Base-by-base conservation (phyloP, 2,797 vertebrate genomes). In the Tenualosa thibaudeaui region DNA sequence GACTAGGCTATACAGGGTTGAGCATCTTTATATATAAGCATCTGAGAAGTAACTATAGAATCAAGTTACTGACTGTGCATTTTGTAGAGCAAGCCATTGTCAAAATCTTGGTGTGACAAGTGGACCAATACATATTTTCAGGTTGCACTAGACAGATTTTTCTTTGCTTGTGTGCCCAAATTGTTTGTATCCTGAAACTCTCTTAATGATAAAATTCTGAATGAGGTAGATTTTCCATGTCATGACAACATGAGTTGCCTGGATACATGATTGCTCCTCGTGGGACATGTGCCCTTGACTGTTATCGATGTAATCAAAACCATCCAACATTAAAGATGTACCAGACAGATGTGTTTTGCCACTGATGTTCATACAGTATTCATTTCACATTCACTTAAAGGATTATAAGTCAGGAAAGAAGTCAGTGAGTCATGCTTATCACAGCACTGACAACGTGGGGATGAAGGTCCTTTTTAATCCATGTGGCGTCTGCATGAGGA, bases 371-470 rank as follows among this genome's bases (percentile, higher is more conserved):
- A 91, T 89, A 85, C 86, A 92, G 81, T 83, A 89, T 90, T 53
- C 81, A 88, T 86, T 85, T 85, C 86, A 92, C 89, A 92, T 90
- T 89, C 75, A 86, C 83, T 60, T 90, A 89, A 87, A 84, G 90
- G 93, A 94, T 94, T 93, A 93, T 84, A 86, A 84, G 85, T 85
- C 89, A 92, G 90, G 85, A 84, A 86, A 86, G 84, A 87, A 89
- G 84, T 75, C 85, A 88, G 81, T 87, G 86, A 91, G 85, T 91
- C 89, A 88, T 50, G 50, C 75, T 91, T 92, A 94, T 94, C 88
- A 84, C 26, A 83, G 93, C 95, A 95, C 94, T 82, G 60, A 43
- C 58, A 19, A 71, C 22, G 31, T 37, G 83, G 91, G 92, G 92
- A 90, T 85, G 85, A 86, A 46, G 87, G 86, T 91, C 87, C 84